Conservation (phyloP, 1,140 invertebrate species). For the Steinernema feltiae region DNA sequence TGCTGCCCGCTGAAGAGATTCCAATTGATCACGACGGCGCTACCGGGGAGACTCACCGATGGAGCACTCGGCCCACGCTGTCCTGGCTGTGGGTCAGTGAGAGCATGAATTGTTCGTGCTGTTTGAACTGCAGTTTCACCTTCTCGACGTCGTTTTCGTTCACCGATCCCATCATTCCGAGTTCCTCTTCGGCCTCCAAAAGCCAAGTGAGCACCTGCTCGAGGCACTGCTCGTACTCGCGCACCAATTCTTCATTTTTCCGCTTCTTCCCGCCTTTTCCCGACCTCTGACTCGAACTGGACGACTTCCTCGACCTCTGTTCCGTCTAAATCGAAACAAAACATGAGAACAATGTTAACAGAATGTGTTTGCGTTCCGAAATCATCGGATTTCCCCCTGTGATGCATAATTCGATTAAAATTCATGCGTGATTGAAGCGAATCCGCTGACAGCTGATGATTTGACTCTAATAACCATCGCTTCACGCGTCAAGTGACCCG, state of each 20-base stretch:
- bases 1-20: slow-evolving; percentile 40
- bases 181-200: slow-evolving; percentile 46
- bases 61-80: slow-evolving; percentile 51
- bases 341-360: no score
- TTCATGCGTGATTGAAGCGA: background rate
- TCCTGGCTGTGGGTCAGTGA: slow-evolving; percentile 54
- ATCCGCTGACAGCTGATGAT: background rate
- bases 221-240: slow-evolving; percentile 48
- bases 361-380: no score
- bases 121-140: slow-evolving; percentile 48
- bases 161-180: slow-evolving; percentile 29
- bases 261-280: slow-evolving; percentile 30
- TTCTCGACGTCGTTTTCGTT: slow-evolving; percentile 37
- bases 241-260: slow-evolving; percentile 44
- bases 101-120: slow-evolving; percentile 54
- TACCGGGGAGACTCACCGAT: slow-evolving; percentile 31
- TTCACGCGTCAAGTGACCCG: background rate
- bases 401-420: background rate
- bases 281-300: slow-evolving; percentile 43
- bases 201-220: slow-evolving; percentile 50
- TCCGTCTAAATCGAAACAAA: slow-evolving; percentile 27
- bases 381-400: no score
- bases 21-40: background rate
- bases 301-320: slow-evolving; percentile 48
- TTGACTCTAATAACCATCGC: background rate